Percentiles rank a stretch among this genome's conserved stretches.
Conservation (phyloP, 2,113 vertebrate species). For the Sebastes schlegelii region DNA sequence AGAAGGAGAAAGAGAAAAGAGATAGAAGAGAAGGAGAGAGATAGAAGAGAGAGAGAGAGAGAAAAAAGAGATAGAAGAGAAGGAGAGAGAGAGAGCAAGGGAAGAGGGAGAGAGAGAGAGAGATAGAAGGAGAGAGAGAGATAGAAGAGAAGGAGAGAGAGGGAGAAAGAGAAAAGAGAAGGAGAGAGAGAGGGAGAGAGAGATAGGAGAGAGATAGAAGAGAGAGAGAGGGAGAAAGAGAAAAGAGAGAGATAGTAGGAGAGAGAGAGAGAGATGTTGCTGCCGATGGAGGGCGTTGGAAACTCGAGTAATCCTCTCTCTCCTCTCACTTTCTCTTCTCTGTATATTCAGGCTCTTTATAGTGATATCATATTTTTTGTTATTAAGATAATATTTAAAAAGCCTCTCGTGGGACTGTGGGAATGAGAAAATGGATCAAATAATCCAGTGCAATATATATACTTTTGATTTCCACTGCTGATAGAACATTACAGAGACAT, state of each 20-base stretch:
- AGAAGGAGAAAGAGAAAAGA: slow-evolving; percentile 1
- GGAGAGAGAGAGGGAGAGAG: not conserved
- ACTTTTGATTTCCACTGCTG: too few relatives aligned
- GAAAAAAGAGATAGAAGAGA: fast-evolving
- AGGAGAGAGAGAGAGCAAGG: not conserved
- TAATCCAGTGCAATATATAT: too few relatives aligned
- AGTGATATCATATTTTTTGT: not conserved
- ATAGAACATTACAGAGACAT: too few relatives aligned
- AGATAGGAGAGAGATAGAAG: fast-evolving
- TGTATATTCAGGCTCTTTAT: not conserved
- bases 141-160: not conserved
- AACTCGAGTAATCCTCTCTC: slow-evolving; percentile 62
- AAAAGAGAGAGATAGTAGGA: fast-evolving
- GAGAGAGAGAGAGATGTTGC: slow-evolving; percentile 2
- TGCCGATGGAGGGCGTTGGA: slow-evolving; percentile 77
- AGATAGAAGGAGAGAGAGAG: not conserved
- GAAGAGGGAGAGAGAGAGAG: slow-evolving; percentile 14
- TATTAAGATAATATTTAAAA: not conserved
- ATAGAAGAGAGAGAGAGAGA: not conserved
- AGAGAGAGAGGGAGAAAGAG: too few relatives aligned
- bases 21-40: slow-evolving; percentile 3
- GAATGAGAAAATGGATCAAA: too few relatives aligned
- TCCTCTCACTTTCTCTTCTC: slow-evolving; percentile 20
- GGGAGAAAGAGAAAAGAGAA: not conserved
- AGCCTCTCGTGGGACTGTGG: not conserved